Evolutionary conservation across 2,113 vertebrate species (phyloP).

Genomic region (Gila orcuttii): DNA sequence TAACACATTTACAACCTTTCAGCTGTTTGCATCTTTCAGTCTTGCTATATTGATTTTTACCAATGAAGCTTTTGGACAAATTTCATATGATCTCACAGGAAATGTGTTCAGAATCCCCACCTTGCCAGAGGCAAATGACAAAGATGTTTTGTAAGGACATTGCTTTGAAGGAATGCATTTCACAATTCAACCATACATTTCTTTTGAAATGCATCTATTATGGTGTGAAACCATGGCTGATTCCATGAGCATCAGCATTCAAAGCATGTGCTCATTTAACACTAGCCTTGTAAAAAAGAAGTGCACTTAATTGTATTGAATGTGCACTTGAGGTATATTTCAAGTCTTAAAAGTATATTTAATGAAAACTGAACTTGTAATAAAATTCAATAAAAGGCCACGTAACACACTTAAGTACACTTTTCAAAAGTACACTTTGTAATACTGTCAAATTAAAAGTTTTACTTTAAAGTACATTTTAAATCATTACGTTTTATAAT

Average conservation of each 20-base stretch:
- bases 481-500: too few relatives aligned
- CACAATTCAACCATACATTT: slow-evolving; percentile 6
- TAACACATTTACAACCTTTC: neutral
- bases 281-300: neutral
- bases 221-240: neutral
- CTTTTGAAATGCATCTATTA: slow-evolving; percentile 4
- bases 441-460: too few relatives aligned
- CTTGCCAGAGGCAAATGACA: slow-evolving; percentile 32
- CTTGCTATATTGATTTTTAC: neutral
- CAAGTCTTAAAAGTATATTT: too few relatives aligned
- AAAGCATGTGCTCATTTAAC: neutral
- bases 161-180: slow-evolving; percentile 22
- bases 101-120: slow-evolving; percentile 30
- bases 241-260: neutral
- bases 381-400: too few relatives aligned
- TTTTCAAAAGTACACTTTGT: too few relatives aligned
- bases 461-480: too few relatives aligned
- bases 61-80: neutral
- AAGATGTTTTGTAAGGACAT: slow-evolving; percentile 10
- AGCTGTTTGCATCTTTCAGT: slow-evolving; percentile 6
- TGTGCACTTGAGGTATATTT: neutral
- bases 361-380: too few relatives aligned
- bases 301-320: neutral
- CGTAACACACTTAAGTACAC: too few relatives aligned
- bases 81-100: slow-evolving; percentile 32